Percentiles rank a stretch among this genome's conserved stretches.
Conservation (phyloP, 1,140 invertebrate genomes). For the Psix sp. region DNA sequence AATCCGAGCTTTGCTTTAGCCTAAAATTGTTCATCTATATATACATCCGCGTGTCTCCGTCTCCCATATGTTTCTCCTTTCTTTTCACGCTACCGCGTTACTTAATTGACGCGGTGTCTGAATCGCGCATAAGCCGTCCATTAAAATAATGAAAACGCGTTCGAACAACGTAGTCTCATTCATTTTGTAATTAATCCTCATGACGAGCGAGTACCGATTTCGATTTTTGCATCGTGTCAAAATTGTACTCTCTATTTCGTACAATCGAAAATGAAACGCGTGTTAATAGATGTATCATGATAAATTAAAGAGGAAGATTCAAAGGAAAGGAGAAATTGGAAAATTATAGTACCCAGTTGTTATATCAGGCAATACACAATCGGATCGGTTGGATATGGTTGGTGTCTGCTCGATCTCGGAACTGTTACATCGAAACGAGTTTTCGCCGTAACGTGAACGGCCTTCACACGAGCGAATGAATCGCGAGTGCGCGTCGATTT, state of each 20-base stretch:
- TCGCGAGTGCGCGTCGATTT: constrained; percentile 58
- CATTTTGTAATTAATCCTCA: constrained; percentile 49
- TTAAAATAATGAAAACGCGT: constrained; percentile 44
- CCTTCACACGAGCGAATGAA: constrained; percentile 64
- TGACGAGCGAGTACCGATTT: constrained; percentile 31
- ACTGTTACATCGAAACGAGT: constrained; percentile 62
- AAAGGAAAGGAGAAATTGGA: too few species aligned
- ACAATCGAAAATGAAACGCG: too few species aligned
- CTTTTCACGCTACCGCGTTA: constrained; percentile 48
- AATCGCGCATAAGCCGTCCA: constrained; percentile 45
- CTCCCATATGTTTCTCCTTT: constrained; percentile 36
- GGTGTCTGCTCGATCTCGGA: constrained; percentile 38
- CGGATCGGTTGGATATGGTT: constrained; percentile 45
- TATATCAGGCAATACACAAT: constrained; percentile 31
- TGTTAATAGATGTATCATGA: too few species aligned
- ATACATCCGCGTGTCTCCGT: constrained; percentile 17
- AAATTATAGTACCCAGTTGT: too few species aligned
- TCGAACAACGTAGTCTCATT: constrained; percentile 21
- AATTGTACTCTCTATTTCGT: neutral
- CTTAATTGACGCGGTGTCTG: constrained; percentile 48
- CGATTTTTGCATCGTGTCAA: neutral
- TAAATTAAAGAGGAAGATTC: too few species aligned
- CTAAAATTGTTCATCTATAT: constrained; percentile 6
- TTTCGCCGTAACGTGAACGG: constrained; percentile 62
- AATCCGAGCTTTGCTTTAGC: constrained; percentile 24